Evolutionary conservation across 2,888 invertebrate species (phyloP), one percentile per base, ranked within the genome.

Genomic region (Linnaemya tessellans): DNA sequence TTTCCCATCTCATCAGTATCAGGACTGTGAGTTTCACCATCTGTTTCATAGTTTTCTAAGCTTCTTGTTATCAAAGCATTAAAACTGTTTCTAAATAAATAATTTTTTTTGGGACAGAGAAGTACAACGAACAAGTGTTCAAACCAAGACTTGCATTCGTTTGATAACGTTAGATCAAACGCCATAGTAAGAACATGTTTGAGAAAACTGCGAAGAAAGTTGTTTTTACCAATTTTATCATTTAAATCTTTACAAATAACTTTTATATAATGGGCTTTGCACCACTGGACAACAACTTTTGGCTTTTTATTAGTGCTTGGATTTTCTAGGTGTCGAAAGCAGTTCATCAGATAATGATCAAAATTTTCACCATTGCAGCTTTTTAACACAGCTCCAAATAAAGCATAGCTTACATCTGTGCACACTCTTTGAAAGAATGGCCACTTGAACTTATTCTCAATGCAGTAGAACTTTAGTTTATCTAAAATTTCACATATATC

Each of bases 391-490:
- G 54, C 56, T 22, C 56, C 70, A 70, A 70, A 70, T 25, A 70
- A 41, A 0, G 35, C 60, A 20, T 49, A 38, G 9, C 74, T 62
- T 2, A 74, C 62, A n/a, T 62, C 74, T 15, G 73, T 73, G 25
- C 60, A 73, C 35, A 75, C 75, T 56, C 75, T 75, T 41, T 65
- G 7, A 56, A 64, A 75, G 38, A 73, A 60, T 49, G 60, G 35
- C 43, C 43, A 60, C n/a, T 64, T 74, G 10, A 62, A 64, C 15
- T 62, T 49, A 13, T 74, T 74, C 30, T 74, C 74, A 64, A 54
- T 35, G 64, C 1, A n/a, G 22, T 30, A 30, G 30, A 30, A 30
- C 30, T 30, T 15, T 51, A 75, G 41, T 64, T 54, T 73, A 3
- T 60, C 60, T 9, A 64, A 30, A n/a, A 75, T 25, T 20, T 22